phyloP scores from a whole-genome alignment of 1,140 invertebrate genomes.

The Drosophila takahashii region DNA sequence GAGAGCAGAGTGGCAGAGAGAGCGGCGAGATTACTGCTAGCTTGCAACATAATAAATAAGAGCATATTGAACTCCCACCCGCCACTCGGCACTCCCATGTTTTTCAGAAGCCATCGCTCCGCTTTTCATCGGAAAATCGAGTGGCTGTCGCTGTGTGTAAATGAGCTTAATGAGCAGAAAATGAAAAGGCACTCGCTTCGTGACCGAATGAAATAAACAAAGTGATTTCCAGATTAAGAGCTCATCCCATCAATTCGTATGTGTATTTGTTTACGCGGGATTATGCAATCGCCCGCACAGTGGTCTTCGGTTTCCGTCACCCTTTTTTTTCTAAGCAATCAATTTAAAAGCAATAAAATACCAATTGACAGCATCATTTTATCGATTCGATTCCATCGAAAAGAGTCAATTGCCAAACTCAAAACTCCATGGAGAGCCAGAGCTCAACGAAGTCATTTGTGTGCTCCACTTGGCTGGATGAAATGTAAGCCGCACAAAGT shows the following conservation, averaged over 20 bases:
- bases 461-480: constrained; percentile 14
- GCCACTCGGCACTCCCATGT: constrained; percentile 33
- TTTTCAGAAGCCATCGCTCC: constrained; percentile 20
- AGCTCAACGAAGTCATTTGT: constrained; percentile 28
- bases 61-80: constrained; percentile 49
- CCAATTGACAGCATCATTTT: constrained; percentile 72
- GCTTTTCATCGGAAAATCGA: constrained; percentile 33
- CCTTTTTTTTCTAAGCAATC: constrained; percentile 19
- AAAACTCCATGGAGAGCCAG: constrained; percentile 7
- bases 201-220: constrained; percentile 71
- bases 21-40: constrained; percentile 22
- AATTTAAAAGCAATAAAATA: constrained; percentile 80
- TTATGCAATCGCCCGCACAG: constrained; percentile 77
- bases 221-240: constrained; percentile 74
- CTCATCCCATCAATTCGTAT: constrained; percentile 34
- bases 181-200: constrained; percentile 54
- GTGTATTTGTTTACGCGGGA: constrained; percentile 62
- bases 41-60: constrained; percentile 60
- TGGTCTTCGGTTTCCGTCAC: constrained; percentile 34
- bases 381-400: constrained; percentile 43
- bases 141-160: constrained; percentile 37
- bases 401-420: constrained; percentile 62
- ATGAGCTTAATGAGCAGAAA: constrained; percentile 70
- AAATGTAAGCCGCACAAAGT: constrained; percentile 50
- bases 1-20: constrained; percentile 1